These are phyloP conservation scores for Sebastes elongatus DNA, from an alignment of 2,797 vertebrate genomes.

Conservation along the genomic window DNA sequence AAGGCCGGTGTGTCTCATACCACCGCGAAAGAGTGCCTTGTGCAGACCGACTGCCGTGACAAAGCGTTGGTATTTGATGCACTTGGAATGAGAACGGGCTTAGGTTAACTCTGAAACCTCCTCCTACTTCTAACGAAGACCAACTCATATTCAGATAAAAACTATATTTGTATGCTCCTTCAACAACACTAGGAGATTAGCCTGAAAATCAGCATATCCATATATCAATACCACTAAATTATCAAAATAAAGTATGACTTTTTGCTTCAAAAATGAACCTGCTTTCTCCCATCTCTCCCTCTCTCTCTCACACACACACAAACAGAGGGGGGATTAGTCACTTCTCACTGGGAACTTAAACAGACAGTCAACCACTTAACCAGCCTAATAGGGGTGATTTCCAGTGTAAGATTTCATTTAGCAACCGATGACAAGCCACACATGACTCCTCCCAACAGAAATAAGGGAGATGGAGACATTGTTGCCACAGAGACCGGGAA, in stretches of 20 bases:
- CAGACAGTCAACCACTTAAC: conserved; percentile 74
- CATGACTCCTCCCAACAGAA: conserved; percentile 54
- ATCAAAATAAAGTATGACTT: background rate
- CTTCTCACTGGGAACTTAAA: conserved; percentile 68
- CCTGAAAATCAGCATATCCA: background rate
- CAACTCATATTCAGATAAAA: background rate
- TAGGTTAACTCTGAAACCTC: background rate
- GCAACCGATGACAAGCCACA: conserved; percentile 65
- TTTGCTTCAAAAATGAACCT: conserved; percentile 14
- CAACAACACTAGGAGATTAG: background rate
- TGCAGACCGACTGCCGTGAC: no score
- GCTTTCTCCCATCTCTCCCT: background rate
- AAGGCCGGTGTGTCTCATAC: background rate
- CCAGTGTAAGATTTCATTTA: conserved; percentile 79
- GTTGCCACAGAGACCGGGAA: conserved; percentile 71
- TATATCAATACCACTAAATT: background rate
- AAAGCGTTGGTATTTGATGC: background rate
- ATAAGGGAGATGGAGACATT: conserved; percentile 64
- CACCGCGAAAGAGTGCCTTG: no score
- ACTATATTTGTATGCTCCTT: background rate
- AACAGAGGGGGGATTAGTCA: conserved; percentile 62
- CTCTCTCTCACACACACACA: background rate
- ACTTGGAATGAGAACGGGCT: background rate
- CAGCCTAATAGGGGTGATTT: conserved; percentile 77
- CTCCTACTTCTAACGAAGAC: background rate